Evolutionary conservation across 2,113 vertebrate genomes (phyloP), one percentile per base, ranked within the genome.

Genomic region (Takifugu bimaculatus): DNA sequence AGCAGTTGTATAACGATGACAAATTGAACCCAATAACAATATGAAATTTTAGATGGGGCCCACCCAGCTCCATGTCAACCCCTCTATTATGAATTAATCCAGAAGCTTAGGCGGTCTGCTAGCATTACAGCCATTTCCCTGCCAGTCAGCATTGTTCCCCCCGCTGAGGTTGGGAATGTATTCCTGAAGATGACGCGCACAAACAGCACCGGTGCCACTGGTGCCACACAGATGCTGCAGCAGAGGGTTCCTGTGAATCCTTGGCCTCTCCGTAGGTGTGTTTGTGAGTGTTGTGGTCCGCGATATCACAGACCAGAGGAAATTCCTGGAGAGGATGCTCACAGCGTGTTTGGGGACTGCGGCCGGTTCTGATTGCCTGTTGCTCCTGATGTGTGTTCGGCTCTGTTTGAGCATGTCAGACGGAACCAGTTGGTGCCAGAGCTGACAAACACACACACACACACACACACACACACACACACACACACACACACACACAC

Each of bases 381-480:
- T 80, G 85, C 81, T 89, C 87, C 83, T 83, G 82, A 85, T 87
- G 80, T 89, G 78, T 86, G 82, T 85, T 84, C 77, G 81, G 80
- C 85, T 88, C 85, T 88, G 86, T 87, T 83, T 88, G 81, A 87
- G 87, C 80, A 81, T 63, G 82, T 86, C 80, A 78, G 83, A 84
- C 81, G 79, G 75, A 86, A 88, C 82, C 80, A 87, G 78, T 89
- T 80, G 78, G 75, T 83, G 70, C 85, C 86, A 88, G 77, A 76
- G 82, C 77, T 79, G 80, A 83, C 55, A 75, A 54, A 68, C 75
- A 71, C 75, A 65, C 73, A 67, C 77, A 75, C 75, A 63, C 71
- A 65, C 77, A 75, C 75, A 75, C 69, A 63, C 56, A 14, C 50
- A 63, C 70, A 39, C 35, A 39, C 35, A 39, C 5, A 39, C 9